Conservation (phyloP, 2,113 vertebrate genomes). For the Gobiocypris rarus region DNA sequence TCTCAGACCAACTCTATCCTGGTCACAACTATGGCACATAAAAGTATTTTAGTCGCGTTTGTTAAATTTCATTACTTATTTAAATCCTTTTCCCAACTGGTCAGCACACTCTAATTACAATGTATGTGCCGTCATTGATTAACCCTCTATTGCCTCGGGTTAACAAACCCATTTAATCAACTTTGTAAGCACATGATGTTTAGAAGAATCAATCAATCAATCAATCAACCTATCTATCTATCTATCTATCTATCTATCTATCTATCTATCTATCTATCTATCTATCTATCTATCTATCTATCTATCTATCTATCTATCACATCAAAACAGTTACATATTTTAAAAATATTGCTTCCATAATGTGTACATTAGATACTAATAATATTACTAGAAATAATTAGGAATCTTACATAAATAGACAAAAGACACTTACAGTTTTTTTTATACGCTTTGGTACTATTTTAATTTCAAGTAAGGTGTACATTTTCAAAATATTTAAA, state of each 20-base stretch:
- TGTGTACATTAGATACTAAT: no score
- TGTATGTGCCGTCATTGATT: constrained; percentile 11
- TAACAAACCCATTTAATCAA: neutral
- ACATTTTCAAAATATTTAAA: no score
- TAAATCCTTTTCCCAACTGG: neutral
- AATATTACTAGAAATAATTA: no score
- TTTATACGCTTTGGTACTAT: no score
- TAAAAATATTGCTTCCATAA: no score
- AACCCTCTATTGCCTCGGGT: neutral
- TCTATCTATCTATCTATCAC: neutral
- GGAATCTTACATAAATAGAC: no score
- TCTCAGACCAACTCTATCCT: neutral
- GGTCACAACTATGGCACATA: neutral
- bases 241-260: neutral
- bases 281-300: neutral
- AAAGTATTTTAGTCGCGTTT: neutral
- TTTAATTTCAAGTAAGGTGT: no score
- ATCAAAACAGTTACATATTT: no score
- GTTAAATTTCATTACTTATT: constrained; percentile 34
- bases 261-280: neutral
- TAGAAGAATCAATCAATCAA: no score
- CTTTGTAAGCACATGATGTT: neutral
- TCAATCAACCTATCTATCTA: neutral
- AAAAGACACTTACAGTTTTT: no score
- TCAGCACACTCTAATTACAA: neutral